phyloP scores from a whole-genome alignment of 2,888 invertebrate species.

The Acleris holmiana region DNA sequence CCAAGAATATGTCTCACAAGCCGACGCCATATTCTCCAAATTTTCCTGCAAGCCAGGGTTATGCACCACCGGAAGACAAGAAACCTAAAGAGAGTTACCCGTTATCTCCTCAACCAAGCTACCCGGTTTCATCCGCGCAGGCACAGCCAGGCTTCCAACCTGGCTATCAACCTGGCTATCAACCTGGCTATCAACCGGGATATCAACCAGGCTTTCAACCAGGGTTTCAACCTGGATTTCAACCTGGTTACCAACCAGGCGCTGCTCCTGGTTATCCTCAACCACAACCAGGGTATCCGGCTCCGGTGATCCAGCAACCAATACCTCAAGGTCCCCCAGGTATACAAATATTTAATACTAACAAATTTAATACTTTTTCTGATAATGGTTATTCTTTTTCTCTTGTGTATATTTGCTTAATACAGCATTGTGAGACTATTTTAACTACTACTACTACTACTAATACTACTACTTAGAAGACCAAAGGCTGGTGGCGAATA shows the following conservation, averaged over 20 bases:
- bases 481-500: too few species aligned
- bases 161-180: conserved; percentile 68
- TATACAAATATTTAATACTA: conserved; percentile 35
- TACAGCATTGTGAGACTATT: too few species aligned
- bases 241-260: conserved; percentile 55
- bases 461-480: too few species aligned
- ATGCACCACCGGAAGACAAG: conserved; percentile 63
- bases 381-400: too few species aligned
- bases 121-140: conserved; percentile 41
- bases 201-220: conserved; percentile 59
- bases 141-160: conserved; percentile 63
- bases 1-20: conserved; percentile 72
- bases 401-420: too few species aligned
- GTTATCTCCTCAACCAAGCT: conserved; percentile 55
- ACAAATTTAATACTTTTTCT: too few species aligned
- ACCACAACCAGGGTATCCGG: conserved; percentile 46
- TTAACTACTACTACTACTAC: too few species aligned
- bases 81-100: conserved; percentile 62
- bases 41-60: conserved; percentile 73
- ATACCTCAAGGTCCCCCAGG: conserved; percentile 61
- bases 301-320: conserved; percentile 66
- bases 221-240: conserved; percentile 40
- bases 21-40: conserved; percentile 74
- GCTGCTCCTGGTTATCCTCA: conserved; percentile 53
- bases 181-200: conserved; percentile 63